phyloP scores from a whole-genome alignment of 2,888 invertebrate genomes.

The Theretra japonica region DNA sequence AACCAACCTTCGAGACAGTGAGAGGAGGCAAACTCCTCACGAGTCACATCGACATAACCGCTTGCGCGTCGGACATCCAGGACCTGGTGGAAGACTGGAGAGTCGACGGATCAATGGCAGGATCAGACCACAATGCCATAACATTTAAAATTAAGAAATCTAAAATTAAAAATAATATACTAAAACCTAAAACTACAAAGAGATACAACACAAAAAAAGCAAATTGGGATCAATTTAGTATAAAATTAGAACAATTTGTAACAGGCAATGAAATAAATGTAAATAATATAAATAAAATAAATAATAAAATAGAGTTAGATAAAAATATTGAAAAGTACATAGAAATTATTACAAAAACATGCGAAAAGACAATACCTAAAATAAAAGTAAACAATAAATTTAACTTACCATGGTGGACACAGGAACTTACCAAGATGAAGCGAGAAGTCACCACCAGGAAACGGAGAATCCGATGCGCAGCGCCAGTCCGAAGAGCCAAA shows the following conservation, averaged over 20 bases:
- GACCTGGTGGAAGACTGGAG: slow-evolving; percentile 25
- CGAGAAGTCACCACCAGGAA: too few species aligned
- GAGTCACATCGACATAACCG: too few species aligned
- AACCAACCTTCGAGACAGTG: slow-evolving; percentile 30
- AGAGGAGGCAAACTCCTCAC: too few species aligned
- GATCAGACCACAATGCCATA: slow-evolving; percentile 38
- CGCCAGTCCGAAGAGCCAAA: slow-evolving; percentile 31
- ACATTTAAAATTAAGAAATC: slow-evolving; percentile 6
- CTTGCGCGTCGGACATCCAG: too few species aligned
- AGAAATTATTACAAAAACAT: slow-evolving; percentile 22
- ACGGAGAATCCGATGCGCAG: neutral
- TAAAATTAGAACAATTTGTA: neutral
- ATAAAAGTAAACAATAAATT: neutral
- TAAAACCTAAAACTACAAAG: neutral
- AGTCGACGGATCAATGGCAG: slow-evolving; percentile 32
- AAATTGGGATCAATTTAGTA: neutral
- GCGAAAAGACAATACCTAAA: slow-evolving; percentile 21
- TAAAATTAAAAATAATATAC: neutral
- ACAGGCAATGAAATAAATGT: slow-evolving; percentile 6
- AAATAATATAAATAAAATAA: slow-evolving; percentile 29
- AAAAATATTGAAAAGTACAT: slow-evolving; percentile 8
- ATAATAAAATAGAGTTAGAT: slow-evolving; percentile 24
- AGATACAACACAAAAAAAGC: slow-evolving; percentile 15
- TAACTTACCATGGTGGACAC: neutral
- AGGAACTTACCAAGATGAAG: too few species aligned